Evolutionary conservation across 2,888 invertebrate genomes (phyloP).

Genomic region (Dione juno): DNA sequence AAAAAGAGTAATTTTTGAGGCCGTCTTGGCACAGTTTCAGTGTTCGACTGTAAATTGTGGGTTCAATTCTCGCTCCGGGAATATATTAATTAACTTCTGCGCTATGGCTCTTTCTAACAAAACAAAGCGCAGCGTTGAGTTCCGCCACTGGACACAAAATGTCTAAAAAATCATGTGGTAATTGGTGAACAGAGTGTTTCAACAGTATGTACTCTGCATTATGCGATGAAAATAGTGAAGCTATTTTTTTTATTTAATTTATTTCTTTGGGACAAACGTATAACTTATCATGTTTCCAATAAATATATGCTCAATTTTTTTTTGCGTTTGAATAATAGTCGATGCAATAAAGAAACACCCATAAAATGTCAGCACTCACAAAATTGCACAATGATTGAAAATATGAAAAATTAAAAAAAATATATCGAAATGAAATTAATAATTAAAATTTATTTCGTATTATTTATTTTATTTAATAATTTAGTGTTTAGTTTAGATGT

Average conservation of each 20-base stretch:
- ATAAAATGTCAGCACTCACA: slow-evolving; percentile 9
- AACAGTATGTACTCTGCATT: no score
- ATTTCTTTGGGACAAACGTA: background rate
- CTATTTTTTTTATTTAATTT: background rate
- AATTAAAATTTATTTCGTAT: slow-evolving; percentile 1
- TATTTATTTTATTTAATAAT: slow-evolving; percentile 22
- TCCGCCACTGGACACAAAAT: no score
- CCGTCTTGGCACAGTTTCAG: no score
- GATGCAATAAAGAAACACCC: background rate
- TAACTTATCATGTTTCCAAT: no score
- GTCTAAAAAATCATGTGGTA: no score
- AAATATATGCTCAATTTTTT: background rate
- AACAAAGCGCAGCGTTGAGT: no score
- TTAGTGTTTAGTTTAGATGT: slow-evolving; percentile 21
- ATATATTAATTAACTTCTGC: no score
- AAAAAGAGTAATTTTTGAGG: no score
- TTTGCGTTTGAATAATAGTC: background rate
- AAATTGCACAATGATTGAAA: background rate
- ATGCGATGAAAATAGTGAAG: no score
- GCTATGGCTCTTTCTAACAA: no score
- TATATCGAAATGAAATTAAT: slow-evolving; percentile 15
- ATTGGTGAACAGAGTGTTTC: background rate
- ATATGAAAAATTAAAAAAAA: background rate
- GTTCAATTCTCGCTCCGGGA: no score
- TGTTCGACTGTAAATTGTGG: no score